phyloP scores from a whole-genome alignment of 2,113 vertebrate species.

The Anguilla japonica region DNA sequence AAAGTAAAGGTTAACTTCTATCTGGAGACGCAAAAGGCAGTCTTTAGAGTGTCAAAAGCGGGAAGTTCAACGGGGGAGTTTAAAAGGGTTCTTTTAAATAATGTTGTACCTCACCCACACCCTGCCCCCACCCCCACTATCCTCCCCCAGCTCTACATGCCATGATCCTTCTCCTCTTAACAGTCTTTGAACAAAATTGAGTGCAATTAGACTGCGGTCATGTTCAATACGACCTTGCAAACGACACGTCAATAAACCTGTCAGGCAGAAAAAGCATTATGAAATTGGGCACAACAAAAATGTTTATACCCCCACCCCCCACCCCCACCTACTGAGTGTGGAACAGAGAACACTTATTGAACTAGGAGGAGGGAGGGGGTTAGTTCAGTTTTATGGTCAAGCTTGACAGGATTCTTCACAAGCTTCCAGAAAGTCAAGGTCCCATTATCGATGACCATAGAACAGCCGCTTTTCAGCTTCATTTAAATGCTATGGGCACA shows the following conservation, averaged over 20 bases:
- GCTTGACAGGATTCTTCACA: background rate
- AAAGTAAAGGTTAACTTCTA: background rate
- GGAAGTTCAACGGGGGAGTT: background rate
- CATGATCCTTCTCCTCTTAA: background rate
- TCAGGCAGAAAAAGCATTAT: slow-evolving; percentile 2
- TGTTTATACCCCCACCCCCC: background rate
- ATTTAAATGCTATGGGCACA: background rate
- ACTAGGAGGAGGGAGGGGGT: background rate
- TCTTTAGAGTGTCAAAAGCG: background rate
- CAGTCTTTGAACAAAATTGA: background rate
- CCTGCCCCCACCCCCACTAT: background rate
- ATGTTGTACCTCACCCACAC: background rate
- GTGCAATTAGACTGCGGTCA: background rate
- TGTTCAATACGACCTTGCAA: slow-evolving; percentile 3
- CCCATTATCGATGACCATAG: background rate
- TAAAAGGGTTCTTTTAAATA: background rate
- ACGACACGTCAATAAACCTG: slow-evolving; percentile 7
- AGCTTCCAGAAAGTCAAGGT: background rate
- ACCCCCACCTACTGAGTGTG: background rate
- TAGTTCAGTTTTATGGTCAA: background rate
- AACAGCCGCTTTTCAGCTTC: background rate
- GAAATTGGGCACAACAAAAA: slow-evolving; percentile 20
- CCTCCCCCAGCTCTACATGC: background rate
- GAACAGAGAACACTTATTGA: too few relatives aligned
- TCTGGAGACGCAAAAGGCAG: background rate